Conservation (phyloP, 2,888 invertebrate genomes). For the Ganaspis brasiliensis region DNA sequence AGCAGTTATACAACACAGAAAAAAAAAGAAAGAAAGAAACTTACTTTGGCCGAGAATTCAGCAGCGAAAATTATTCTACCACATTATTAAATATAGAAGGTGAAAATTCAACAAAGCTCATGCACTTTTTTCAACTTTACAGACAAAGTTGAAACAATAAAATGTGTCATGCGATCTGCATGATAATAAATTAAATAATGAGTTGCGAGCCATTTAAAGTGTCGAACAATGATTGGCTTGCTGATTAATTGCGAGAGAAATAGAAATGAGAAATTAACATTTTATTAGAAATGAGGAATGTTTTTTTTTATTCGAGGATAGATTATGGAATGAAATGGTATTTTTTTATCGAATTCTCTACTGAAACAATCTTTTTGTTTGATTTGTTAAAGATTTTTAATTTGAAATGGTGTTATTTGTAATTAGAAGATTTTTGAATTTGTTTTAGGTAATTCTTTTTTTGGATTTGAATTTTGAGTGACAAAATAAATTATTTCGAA, state of each 20-base stretch:
- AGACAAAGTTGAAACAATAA: neutral
- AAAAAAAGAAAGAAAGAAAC: slow-evolving; percentile 14
- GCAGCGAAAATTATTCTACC: slow-evolving; percentile 17
- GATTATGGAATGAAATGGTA: neutral
- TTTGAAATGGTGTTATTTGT: too few species aligned
- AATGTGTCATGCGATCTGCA: slow-evolving; percentile 33
- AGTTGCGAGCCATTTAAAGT: slow-evolving; percentile 61
- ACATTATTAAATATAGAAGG: neutral
- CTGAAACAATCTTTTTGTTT: too few species aligned
- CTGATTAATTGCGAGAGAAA: slow-evolving; percentile 64
- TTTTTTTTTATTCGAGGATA: neutral
- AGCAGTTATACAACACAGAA: slow-evolving; percentile 20
- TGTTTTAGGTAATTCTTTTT: too few species aligned
- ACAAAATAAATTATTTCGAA: too few species aligned
- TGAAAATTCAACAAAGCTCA: slow-evolving; percentile 25
- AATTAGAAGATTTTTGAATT: too few species aligned
- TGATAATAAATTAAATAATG: slow-evolving; percentile 48
- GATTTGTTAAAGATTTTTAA: too few species aligned
- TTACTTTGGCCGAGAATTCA: slow-evolving; percentile 15
- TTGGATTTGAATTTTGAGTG: too few species aligned
- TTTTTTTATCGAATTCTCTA: neutral
- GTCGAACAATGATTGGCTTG: slow-evolving; percentile 66
- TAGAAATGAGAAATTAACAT: neutral
- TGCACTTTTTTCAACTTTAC: slow-evolving; percentile 15
- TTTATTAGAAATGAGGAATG: neutral